A percentile compares a stretch with the other conserved stretches of the same genome.
These are phyloP conservation scores for Rutilus rutilus DNA, from an alignment of 2,113 vertebrate genomes.

Conservation along the genomic window DNA sequence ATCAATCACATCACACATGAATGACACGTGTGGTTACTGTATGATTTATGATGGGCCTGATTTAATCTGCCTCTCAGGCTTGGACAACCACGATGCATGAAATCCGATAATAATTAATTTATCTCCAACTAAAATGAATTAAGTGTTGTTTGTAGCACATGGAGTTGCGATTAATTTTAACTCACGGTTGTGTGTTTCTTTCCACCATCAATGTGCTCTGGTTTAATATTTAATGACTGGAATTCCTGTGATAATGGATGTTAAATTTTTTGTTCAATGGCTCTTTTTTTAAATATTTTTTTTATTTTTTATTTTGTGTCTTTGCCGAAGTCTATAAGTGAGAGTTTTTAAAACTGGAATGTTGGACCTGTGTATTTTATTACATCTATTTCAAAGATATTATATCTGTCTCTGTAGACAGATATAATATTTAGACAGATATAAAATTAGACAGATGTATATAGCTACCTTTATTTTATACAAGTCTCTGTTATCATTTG, in stretches of 20 bases:
- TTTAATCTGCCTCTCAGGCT: not conserved
- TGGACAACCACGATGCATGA: not conserved
- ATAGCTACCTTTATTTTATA: not conserved
- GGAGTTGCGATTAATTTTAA: not conserved
- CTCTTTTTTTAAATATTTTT: not conserved
- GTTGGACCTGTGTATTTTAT: not conserved
- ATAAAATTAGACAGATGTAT: not conserved
- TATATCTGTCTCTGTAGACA: not conserved
- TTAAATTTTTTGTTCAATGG: not conserved
- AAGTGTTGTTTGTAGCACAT: not conserved
- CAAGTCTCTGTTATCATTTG: not conserved
- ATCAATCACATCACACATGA: conserved; percentile 8
- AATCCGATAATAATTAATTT: not conserved
- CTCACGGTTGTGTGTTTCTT: not conserved
- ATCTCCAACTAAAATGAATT: not conserved
- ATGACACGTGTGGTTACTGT: not conserved
- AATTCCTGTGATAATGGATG: conserved; percentile 15
- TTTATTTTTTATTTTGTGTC: not conserved
- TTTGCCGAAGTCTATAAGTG: not conserved
- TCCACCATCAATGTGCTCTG: not conserved
- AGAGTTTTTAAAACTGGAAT: not conserved
- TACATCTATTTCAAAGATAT: not conserved
- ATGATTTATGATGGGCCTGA: not conserved
- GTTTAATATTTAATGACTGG: conserved; percentile 6
- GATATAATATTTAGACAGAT: too few relatives aligned